Conservation (phyloP, 2,113 vertebrate genomes). For the Aldabrachelys gigantea region DNA sequence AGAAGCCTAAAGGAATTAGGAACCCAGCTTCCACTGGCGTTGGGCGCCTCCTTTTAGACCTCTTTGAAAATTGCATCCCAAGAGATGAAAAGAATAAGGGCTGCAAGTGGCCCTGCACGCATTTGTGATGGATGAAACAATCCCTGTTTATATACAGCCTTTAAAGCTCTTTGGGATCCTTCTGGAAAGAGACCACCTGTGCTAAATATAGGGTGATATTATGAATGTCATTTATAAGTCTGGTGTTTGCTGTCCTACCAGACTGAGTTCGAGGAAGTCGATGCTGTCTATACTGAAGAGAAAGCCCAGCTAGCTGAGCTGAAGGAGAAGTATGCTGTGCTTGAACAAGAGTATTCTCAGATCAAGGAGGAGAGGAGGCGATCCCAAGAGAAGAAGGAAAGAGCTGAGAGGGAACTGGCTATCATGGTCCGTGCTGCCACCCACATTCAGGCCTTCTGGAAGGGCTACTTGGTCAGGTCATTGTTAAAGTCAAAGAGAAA, state of each 20-base stretch:
- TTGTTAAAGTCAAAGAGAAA: slow-evolving; percentile 78
- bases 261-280: slow-evolving; percentile 78
- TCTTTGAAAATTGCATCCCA: not conserved
- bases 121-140: not conserved
- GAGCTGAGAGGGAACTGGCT: slow-evolving; percentile 74
- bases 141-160: not conserved
- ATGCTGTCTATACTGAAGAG: slow-evolving; percentile 69
- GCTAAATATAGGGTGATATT: not conserved
- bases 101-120: fast-evolving
- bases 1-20: not conserved
- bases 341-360: slow-evolving; percentile 80
- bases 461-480: slow-evolving; percentile 85
- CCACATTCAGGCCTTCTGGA: slow-evolving; percentile 88
- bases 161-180: not conserved
- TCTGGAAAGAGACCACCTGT: not conserved
- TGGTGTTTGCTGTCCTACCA: slow-evolving; percentile 44
- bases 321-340: slow-evolving; percentile 63
- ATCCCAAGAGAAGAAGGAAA: slow-evolving; percentile 67
- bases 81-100: not conserved
- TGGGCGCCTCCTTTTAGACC: not conserved
- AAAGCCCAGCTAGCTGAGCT: slow-evolving; percentile 77
- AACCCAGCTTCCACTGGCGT: not conserved
- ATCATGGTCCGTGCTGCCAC: slow-evolving; percentile 79
- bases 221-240: not conserved
- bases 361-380: slow-evolving; percentile 79